Evolutionary conservation across 2,888 invertebrate genomes (phyloP), one percentile per base, ranked within the genome.

Genomic region (Temnothorax unifasciatus): DNA sequence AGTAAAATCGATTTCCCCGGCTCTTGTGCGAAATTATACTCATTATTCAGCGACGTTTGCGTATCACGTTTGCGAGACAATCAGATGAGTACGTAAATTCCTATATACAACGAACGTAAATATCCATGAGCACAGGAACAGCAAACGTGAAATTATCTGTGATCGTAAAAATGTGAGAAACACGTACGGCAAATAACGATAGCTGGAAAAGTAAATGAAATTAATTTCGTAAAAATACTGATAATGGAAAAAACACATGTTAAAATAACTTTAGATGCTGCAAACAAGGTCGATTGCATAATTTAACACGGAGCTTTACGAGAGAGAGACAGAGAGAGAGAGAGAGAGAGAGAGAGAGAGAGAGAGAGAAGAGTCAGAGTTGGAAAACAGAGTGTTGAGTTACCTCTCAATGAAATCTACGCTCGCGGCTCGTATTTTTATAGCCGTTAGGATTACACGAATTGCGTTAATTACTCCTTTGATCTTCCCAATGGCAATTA

Each of bases 401-500:
- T 44, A 15, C 3, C 29, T 21, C 18, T 69, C 57, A 34, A 79
- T 47, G 11, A 21, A 69, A 44, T 1, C 69, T 54, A 59, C 6
- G 44, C 21, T 13, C 47, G 47, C 25, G 34, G 4, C n/a, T 8
- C 15, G n/a, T 66, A 54, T 68, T 66, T 82, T 57, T 77, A 59
- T 38, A 15, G 6, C 25, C 50, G 38, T n/a, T 41, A 29, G 34
- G 21, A 13, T 52, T 76, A 34, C 54, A 21, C 41, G 47, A 41
- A 11, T 61, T 74, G 41, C 61, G 54, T 29, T 84, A 89, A 87
- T 89, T 87, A 79, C 73, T 52, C 74, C 77, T 83, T 88, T 85
- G 90, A 87, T 61, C 44, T 79, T 47, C 73, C 41, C 41, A 71
- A 82, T 77, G 44, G 82, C 84, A 87, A 89, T 89, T 87, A 85